phyloP scores from a whole-genome alignment of 2,888 invertebrate species.

The Philereme transversata region DNA sequence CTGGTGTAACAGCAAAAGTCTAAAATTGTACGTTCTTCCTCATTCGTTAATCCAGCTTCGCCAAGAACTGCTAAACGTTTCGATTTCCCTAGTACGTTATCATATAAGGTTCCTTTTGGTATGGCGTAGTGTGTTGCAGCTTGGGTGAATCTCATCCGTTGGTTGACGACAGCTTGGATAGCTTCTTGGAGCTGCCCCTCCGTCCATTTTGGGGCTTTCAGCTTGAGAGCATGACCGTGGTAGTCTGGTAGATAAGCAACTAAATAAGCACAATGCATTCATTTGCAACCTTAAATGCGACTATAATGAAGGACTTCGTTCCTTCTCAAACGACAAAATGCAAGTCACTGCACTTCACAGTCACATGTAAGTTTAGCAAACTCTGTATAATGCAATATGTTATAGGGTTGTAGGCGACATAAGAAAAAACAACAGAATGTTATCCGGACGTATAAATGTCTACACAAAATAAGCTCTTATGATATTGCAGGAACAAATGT shows the following conservation, averaged over 20 bases:
- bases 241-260: slow-evolving; percentile 66
- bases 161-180: slow-evolving; percentile 89
- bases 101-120: slow-evolving; percentile 90
- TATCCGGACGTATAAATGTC: no score
- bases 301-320: background rate
- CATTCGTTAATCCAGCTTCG: slow-evolving; percentile 85
- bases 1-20: slow-evolving; percentile 90
- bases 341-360: background rate
- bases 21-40: slow-evolving; percentile 86
- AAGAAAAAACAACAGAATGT: background rate
- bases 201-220: slow-evolving; percentile 90
- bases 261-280: slow-evolving; percentile 42
- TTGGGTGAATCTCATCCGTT: slow-evolving; percentile 91
- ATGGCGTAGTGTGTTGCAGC: slow-evolving; percentile 88
- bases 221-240: slow-evolving; percentile 87
- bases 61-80: slow-evolving; percentile 90
- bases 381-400: background rate
- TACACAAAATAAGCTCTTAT: no score
- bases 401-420: background rate
- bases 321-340: background rate
- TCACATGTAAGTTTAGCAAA: background rate
- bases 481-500: no score
- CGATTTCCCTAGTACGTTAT: slow-evolving; percentile 90
- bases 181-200: slow-evolving; percentile 90
- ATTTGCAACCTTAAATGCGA: slow-evolving; percentile 8